Base-by-base conservation (phyloP, 2,888 invertebrate genomes). In the Endotricha flammealis region DNA sequence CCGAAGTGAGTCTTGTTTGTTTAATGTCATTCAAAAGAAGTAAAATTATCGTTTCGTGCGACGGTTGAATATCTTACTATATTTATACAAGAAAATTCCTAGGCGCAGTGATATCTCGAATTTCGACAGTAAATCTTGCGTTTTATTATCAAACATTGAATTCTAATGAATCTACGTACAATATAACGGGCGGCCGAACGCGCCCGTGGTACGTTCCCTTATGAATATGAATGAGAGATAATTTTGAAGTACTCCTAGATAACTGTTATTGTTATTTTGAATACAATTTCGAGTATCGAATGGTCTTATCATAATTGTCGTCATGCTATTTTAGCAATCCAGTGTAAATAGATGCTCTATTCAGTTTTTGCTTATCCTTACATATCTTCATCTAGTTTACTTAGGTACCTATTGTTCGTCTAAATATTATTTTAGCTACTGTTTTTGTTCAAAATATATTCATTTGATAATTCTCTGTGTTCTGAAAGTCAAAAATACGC, bases 151-250 rank as follows among this genome's bases (percentile, higher is more conserved):
- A 53, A 50, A 49, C 57, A 53, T 55, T 48, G 51, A 55, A 60
- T 63, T 51, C 49, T 54, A 58, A 54, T 49, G 50, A 48, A 46
- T 42, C 44, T 43, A 50, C 46, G 45, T 40, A 42, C 36, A 48
- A 50, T 50, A 59, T 57, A 56, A 53, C 45, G 50, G 37, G 41
- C 29, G 40, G 32, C 42, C 30, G 32, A 38, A 33, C 39, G 40
- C 35, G 39, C 36, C 39, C 27, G 32, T 12, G 33, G 41, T 36
- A 32, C 53, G 59, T 61, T 55, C 42, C 39, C 64, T 68, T 64
- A 75, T 80, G 77, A 80, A 81, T 82, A 82, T 78, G 72, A 62
- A 80, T 77, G 64, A 67, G 57, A 46, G 54, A 71, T 76, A 74
- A 72, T 64, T 67, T 64, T 46, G 50, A 40, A 45, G 47, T 46